Base-by-base conservation (phyloP, 2,888 invertebrate species). In the Drosophila parthenogenetica region DNA sequence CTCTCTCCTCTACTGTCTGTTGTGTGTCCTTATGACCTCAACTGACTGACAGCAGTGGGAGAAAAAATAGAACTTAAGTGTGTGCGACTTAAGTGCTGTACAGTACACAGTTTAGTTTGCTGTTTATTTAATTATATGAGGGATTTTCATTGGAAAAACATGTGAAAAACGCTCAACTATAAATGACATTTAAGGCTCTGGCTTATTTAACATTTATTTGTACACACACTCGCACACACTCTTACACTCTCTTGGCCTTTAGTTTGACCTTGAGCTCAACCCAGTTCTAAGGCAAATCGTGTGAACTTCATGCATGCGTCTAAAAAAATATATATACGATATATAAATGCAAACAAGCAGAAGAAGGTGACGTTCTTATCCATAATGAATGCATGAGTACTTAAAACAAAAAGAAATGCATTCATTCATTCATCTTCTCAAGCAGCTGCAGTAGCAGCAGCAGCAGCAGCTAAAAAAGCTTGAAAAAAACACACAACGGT, bases 351-450 rank as follows among this genome's bases (percentile, higher is more conserved):
- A 73, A 43, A 45, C 64, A 66, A 60, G 75, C 55, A 35, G n/a
- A 59, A 71, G 73, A 14, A 73, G 58, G 42, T 42, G 59, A 51
- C 51, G 60, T 40, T 62, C 54, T 64, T 69, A 46, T 42, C 48
- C 68, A 53, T 68, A 79, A 76, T 76, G 61, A 79, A 76, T 79
- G 79, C 79, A 69, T 46, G 57, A 69, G 64, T 62, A 42, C 42
- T 57, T 57, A 37, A 51, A 64, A 75, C 79, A 77, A 75, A 75
- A 69, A 53, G 45, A 62, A 64, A 35, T 35, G 11, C 79, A 60
- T 74, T 65, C 62, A 62, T 62, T 43, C 54, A 55, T 43, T 55
- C 54, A 55, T 35, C 54, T 55, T 51, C 54, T 72, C 42, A 73
- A 59, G 73, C 50, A 42, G 35, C 25, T 43, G 39, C 32, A 22